These are phyloP conservation scores for Rambutsinella grinnellia DNA, from an alignment of 2,888 invertebrate species.

Conservation along the genomic window DNA sequence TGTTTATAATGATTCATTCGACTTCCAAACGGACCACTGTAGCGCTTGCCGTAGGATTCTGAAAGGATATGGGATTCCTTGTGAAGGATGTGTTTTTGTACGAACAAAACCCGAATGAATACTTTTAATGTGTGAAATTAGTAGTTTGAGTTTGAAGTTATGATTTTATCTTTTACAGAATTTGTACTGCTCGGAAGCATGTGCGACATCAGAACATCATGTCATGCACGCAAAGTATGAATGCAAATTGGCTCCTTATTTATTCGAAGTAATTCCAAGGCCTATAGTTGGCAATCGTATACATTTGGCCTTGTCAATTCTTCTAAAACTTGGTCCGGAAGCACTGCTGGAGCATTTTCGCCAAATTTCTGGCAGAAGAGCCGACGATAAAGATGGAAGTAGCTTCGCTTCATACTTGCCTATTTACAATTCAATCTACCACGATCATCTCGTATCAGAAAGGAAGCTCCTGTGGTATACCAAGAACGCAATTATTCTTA, in stretches of 20 bases:
- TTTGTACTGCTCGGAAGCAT: constrained; percentile 53
- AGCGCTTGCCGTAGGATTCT: constrained; percentile 73
- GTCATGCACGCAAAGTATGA: constrained; percentile 69
- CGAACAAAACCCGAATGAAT: too few relatives aligned
- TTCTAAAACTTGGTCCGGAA: constrained; percentile 44
- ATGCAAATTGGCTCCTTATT: constrained; percentile 52
- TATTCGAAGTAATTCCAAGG: constrained; percentile 71
- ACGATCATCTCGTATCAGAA: constrained; percentile 75
- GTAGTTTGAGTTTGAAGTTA: too few relatives aligned
- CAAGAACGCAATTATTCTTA: constrained; percentile 76
- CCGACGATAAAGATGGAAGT: constrained; percentile 64
- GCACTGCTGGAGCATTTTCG: not conserved
- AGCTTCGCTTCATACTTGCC: constrained; percentile 69
- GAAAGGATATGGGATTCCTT: constrained; percentile 75
- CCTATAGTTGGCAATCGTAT: too few relatives aligned
- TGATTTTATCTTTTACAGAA: too few relatives aligned
- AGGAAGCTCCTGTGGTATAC: constrained; percentile 82
- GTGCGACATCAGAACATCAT: constrained; percentile 59
- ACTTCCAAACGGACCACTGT: constrained; percentile 22
- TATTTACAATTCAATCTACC: constrained; percentile 77
- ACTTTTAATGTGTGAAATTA: too few relatives aligned
- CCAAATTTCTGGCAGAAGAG: not conserved
- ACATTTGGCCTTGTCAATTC: constrained; percentile 73
- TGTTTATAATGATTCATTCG: constrained; percentile 70
- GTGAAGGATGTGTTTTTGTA: constrained; percentile 73